Percentiles rank a stretch among this genome's conserved stretches.
Conservation (phyloP, 2,113 vertebrate genomes). For the Panurus biarmicus region DNA sequence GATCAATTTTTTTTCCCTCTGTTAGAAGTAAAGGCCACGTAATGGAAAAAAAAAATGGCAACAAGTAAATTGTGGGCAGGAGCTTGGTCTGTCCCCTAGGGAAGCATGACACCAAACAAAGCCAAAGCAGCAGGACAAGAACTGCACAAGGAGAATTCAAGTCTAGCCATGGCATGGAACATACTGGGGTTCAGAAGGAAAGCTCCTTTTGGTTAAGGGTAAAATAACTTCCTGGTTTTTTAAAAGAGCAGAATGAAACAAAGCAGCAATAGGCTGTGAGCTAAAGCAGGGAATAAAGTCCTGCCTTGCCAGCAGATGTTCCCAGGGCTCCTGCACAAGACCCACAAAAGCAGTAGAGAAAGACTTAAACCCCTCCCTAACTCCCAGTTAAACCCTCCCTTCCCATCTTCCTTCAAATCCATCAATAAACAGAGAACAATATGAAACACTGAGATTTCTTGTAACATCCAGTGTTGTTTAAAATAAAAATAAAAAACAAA, state of each 20-base stretch:
- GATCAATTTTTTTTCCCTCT: constrained; percentile 1
- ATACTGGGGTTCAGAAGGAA: neutral
- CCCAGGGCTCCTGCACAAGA: neutral
- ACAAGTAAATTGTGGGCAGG: neutral
- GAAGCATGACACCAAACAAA: neutral
- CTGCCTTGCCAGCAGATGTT: neutral
- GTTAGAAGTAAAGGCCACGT: neutral
- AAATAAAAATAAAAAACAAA: neutral
- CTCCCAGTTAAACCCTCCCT: neutral
- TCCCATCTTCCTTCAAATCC: neutral
- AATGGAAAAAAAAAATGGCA: neutral
- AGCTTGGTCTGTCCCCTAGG: neutral
- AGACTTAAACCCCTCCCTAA: neutral
- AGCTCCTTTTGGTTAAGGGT: neutral
- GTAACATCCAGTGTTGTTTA: neutral
- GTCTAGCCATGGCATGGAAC: neutral
- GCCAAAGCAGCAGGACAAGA: neutral
- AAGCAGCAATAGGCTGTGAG: neutral
- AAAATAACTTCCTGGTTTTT: neutral
- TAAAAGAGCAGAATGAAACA: neutral
- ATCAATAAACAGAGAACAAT: neutral
- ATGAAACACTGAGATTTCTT: neutral
- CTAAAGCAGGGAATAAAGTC: neutral
- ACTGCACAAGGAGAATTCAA: neutral
- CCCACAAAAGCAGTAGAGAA: neutral